Conservation (phyloP, 2,888 invertebrate genomes). For the Plebejus anna region DNA sequence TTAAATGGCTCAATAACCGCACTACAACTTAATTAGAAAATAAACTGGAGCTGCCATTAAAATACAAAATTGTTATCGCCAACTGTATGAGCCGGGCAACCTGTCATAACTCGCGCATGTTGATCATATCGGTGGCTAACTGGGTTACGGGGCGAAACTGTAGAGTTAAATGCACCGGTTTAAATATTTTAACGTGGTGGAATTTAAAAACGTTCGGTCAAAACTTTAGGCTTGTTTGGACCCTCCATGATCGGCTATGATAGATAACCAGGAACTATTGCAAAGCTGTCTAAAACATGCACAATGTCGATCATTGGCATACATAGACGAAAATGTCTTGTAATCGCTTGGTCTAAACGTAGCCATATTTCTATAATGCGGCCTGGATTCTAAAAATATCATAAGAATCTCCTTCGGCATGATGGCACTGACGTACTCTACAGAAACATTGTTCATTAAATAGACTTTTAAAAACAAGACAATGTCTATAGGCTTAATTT, state of each 20-base stretch:
- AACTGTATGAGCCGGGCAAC: not conserved
- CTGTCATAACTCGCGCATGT: slow-evolving; percentile 22
- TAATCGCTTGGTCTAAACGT: not conserved
- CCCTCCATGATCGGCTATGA: not conserved
- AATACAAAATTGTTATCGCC: slow-evolving; percentile 22
- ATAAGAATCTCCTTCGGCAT: not conserved
- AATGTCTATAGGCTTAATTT: not conserved
- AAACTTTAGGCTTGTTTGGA: not conserved
- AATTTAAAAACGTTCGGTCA: not conserved
- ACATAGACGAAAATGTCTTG: not conserved
- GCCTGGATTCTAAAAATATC: not conserved
- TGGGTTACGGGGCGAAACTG: slow-evolving; percentile 18
- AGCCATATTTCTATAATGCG: not conserved
- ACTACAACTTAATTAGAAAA: slow-evolving; percentile 18
- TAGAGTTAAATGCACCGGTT: not conserved
- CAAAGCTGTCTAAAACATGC: not conserved
- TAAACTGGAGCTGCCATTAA: slow-evolving; percentile 6
- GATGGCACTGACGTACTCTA: not conserved
- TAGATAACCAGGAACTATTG: not conserved
- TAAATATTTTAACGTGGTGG: not conserved
- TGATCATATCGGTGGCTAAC: slow-evolving; percentile 22
- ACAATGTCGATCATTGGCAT: not conserved
- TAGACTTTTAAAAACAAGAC: not conserved
- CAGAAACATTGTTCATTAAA: not conserved
- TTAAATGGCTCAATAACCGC: not conserved